Evolutionary conservation across 2,888 invertebrate species (phyloP).

Genomic region (Tholera decimalis): DNA sequence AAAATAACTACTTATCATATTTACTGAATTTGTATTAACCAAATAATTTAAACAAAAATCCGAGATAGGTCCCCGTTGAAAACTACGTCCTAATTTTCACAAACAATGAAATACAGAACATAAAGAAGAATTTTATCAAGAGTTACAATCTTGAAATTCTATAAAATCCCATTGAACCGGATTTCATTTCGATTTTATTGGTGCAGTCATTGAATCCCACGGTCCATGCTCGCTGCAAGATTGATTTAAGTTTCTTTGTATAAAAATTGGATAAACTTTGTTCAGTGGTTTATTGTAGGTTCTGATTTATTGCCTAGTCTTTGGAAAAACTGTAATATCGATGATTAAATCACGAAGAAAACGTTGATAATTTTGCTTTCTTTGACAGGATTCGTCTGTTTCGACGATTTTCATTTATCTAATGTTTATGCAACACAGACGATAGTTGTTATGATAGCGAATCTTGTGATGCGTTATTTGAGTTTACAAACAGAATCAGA

Average conservation of each 20-base stretch:
- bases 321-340: constrained; percentile 20
- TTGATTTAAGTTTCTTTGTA: constrained; percentile 64
- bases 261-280: constrained; percentile 55
- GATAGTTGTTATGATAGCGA: no score
- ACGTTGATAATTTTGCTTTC: neutral
- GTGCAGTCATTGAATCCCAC: constrained; percentile 62
- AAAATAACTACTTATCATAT: neutral
- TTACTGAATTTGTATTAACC: neutral
- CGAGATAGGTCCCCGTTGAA: constrained; percentile 2
- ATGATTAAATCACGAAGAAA: constrained; percentile 6
- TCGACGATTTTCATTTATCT: neutral
- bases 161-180: constrained; percentile 61
- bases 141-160: constrained; percentile 63
- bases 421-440: neutral
- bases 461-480: no score
- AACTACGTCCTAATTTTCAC: constrained; percentile 26
- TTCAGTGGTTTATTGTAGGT: constrained; percentile 32
- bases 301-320: constrained; percentile 40
- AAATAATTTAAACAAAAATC: constrained; percentile 3
- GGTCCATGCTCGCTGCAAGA: constrained; percentile 52
- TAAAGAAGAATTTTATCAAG: constrained; percentile 63
- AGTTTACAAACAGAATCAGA: no score
- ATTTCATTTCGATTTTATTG: constrained; percentile 66
- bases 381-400: neutral
- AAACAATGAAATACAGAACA: constrained; percentile 50